Conservation (phyloP, 2,797 vertebrate genomes). For the Lepilemur septentrionalis region DNA sequence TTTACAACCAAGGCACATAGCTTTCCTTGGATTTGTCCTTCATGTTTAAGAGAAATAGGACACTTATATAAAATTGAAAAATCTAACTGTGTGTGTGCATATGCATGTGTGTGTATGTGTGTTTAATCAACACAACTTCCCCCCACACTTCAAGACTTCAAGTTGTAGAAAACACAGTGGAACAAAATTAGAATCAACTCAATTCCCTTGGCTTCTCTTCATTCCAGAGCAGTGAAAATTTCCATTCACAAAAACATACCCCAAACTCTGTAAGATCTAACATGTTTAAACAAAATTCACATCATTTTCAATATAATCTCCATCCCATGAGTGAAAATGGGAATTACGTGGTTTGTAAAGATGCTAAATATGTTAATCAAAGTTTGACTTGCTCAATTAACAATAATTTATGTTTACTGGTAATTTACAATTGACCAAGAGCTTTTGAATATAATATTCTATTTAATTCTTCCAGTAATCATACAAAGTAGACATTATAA, state of each 20-base stretch:
- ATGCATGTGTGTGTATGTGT: not conserved
- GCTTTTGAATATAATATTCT: conserved; percentile 26
- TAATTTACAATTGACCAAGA: conserved; percentile 7
- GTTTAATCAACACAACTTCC: not conserved
- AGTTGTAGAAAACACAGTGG: not conserved
- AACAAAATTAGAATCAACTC: not conserved
- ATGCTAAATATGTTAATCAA: conserved; percentile 46
- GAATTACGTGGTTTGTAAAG: conserved; percentile 48
- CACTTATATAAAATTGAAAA: not conserved
- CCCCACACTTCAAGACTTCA: not conserved
- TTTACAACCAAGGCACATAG: not conserved
- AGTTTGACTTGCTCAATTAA: conserved; percentile 12
- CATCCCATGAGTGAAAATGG: conserved; percentile 21
- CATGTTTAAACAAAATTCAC: conserved; percentile 42
- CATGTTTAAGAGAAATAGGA: not conserved
- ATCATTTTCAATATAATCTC: conserved; percentile 41
- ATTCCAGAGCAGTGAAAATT: conserved; percentile 45
- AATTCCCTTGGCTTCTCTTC: not conserved
- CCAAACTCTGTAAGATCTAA: not conserved
- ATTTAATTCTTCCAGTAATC: conserved; percentile 38
- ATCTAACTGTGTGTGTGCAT: not conserved
- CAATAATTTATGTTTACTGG: conserved; percentile 47
- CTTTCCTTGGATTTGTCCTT: not conserved
- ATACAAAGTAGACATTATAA: conserved; percentile 34
- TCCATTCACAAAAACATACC: conserved; percentile 45